Evolutionary conservation across 2,888 invertebrate species (phyloP), one percentile per base, ranked within the genome.

Genomic region (Platycheirus rosarum): DNA sequence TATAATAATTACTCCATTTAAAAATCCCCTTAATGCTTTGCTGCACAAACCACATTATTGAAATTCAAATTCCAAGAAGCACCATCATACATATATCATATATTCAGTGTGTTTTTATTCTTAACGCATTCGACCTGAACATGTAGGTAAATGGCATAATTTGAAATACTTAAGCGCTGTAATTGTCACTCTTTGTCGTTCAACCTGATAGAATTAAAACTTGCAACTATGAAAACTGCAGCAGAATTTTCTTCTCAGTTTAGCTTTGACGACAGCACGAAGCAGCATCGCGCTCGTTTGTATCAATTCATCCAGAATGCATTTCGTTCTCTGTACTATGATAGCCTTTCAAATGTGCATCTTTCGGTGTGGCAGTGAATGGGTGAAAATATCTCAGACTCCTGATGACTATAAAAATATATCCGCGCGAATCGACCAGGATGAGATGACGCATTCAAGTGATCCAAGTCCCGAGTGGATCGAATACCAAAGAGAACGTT

Each of bases 401-500:
- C 40, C 62, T 0, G 46, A 13, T 23, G 74, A 62, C 7, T 40
- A 32, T 23, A 60, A 37, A 32, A 57, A 37, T 23, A 2, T 18
- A 49, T 13, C 46, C 0, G 13, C 32, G 0, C 9, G 8, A 32
- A 48, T 14, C 8, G 48, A 65, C 0, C n/a, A 51, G 5, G 40
- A 32, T 42, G 32, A 48, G 20, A n/a, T 7, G 0, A 32, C 11
- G 2, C 77, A 66, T 0, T 6, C 35, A 4, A 51, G n/a, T 18
- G 65, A 55, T 1, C 89, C 90, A 26, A 90, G 89, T 71, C 85
- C 87, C 8, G 87, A 86, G 14, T 90, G 90, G 90, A 82, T 90
- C 26, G 87, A 87, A 44, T 90, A 90, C 84, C 90, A 90, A 71
- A 87, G 87, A 4, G 88, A 90, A 55, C 86, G 90, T 0, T 89